Percentiles rank a stretch among this genome's conserved stretches.
Evolutionary conservation across 2,797 vertebrate species (phyloP).

Genomic region (Crocodylus rhombifer): DNA sequence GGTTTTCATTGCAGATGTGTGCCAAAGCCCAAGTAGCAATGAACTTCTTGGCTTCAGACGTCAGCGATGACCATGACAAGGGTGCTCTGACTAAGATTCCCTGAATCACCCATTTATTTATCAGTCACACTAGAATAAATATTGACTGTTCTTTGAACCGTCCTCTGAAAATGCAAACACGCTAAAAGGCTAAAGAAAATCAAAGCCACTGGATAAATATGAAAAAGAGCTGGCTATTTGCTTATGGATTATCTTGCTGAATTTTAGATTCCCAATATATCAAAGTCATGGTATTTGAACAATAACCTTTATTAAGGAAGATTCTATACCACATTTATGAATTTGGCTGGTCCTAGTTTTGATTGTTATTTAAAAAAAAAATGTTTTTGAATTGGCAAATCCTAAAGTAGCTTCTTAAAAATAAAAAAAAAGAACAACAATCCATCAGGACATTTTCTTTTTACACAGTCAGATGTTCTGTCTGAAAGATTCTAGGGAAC

Average conservation of each 20-base stretch:
- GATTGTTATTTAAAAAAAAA: not conserved
- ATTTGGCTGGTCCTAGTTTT: not conserved
- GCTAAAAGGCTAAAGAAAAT: slow-evolving; percentile 38
- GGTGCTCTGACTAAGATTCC: slow-evolving; percentile 53
- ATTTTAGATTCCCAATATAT: slow-evolving; percentile 13
- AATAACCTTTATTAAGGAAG: slow-evolving; percentile 18
- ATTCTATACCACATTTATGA: not conserved
- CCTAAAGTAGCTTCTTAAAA: not conserved
- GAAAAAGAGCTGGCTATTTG: slow-evolving; percentile 52
- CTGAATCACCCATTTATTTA: slow-evolving; percentile 73
- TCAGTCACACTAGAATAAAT: slow-evolving; percentile 74
- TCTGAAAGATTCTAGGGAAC: not conserved
- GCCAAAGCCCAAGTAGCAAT: slow-evolving; percentile 30
- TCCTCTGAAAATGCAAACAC: slow-evolving; percentile 62
- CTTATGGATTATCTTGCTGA: slow-evolving; percentile 5
- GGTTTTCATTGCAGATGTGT: slow-evolving; percentile 22
- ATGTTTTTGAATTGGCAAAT: not conserved
- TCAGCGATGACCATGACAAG: slow-evolving; percentile 67
- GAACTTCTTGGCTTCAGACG: slow-evolving; percentile 42
- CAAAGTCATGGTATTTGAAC: slow-evolving; percentile 17
- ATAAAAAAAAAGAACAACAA: not conserved
- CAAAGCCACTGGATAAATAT: slow-evolving; percentile 50
- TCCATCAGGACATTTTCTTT: not conserved
- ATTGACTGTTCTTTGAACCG: slow-evolving; percentile 75
- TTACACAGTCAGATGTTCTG: not conserved